Conservation (phyloP, 2,113 vertebrate species). For the Charadrius vociferus region DNA sequence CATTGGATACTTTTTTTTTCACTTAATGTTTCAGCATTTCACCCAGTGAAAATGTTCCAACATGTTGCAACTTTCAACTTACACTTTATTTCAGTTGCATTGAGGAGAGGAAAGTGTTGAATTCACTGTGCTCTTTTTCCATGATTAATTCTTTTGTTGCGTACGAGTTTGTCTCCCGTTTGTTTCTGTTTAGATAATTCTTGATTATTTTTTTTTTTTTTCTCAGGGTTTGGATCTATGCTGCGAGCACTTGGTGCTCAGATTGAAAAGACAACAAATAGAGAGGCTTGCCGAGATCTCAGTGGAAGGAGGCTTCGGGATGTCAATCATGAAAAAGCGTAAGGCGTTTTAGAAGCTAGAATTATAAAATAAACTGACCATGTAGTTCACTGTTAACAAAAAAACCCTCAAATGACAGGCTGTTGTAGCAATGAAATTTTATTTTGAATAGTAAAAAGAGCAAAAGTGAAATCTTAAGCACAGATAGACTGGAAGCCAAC, state of each 20-base stretch:
- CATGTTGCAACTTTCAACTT: background rate
- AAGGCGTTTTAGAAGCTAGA: conserved; percentile 34
- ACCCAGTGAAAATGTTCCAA: background rate
- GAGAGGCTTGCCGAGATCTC: conserved; percentile 94
- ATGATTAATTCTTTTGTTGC: background rate
- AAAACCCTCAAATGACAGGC: background rate
- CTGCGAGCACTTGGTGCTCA: conserved; percentile 95
- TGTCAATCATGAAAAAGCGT: conserved; percentile 98
- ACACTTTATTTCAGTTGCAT: background rate
- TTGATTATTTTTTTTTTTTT: background rate
- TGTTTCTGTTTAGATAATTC: background rate
- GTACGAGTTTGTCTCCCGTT: background rate
- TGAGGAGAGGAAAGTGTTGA: background rate
- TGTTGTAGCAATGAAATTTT: background rate
- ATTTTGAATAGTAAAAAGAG: background rate
- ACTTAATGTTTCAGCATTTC: background rate
- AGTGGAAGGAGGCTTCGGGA: conserved; percentile 93
- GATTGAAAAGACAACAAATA: conserved; percentile 97
- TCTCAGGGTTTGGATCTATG: conserved; percentile 95
- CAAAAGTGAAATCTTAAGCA: background rate
- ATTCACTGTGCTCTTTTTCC: background rate
- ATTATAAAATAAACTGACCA: background rate
- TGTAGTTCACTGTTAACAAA: background rate
- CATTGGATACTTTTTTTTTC: background rate
- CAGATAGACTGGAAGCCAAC: background rate